These are phyloP conservation scores for Drosophila bipectinata DNA, from an alignment of 1,140 invertebrate species.

Conservation along the genomic window DNA sequence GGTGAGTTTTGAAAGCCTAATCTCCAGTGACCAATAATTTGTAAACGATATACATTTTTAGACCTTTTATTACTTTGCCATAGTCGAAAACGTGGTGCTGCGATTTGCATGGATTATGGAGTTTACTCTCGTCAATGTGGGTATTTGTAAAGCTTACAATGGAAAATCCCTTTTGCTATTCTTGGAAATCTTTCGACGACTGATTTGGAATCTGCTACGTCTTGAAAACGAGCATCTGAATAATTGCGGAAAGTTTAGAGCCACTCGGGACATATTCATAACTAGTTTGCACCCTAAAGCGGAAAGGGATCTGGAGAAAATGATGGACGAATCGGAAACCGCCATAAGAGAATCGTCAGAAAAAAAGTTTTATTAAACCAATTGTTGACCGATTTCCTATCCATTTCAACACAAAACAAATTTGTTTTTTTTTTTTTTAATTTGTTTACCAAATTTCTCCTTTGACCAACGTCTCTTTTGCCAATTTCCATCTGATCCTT, in stretches of 20 bases:
- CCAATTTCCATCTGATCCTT: too few species aligned
- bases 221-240: slow-evolving; percentile 67
- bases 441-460: too few species aligned
- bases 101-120: slow-evolving; percentile 95
- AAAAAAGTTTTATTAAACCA: neutral
- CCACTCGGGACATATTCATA: slow-evolving; percentile 55
- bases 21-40: neutral
- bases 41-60: neutral
- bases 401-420: too few species aligned
- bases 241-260: slow-evolving; percentile 63
- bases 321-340: slow-evolving; percentile 34
- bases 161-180: slow-evolving; percentile 32
- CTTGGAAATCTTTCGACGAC: slow-evolving; percentile 54
- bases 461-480: too few species aligned
- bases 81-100: slow-evolving; percentile 96
- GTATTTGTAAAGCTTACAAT: slow-evolving; percentile 19
- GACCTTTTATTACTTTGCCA: slow-evolving; percentile 98
- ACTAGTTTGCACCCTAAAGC: slow-evolving; percentile 14
- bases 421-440: too few species aligned
- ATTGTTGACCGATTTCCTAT: neutral
- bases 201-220: slow-evolving; percentile 70
- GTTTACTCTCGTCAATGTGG: slow-evolving; percentile 90
- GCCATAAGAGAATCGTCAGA: neutral
- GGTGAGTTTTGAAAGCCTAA: slow-evolving; percentile 15
- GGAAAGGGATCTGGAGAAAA: slow-evolving; percentile 18